Evolutionary conservation across 2,888 invertebrate species (phyloP), one percentile per base, ranked within the genome.

Genomic region (Herminia tarsipennalis): DNA sequence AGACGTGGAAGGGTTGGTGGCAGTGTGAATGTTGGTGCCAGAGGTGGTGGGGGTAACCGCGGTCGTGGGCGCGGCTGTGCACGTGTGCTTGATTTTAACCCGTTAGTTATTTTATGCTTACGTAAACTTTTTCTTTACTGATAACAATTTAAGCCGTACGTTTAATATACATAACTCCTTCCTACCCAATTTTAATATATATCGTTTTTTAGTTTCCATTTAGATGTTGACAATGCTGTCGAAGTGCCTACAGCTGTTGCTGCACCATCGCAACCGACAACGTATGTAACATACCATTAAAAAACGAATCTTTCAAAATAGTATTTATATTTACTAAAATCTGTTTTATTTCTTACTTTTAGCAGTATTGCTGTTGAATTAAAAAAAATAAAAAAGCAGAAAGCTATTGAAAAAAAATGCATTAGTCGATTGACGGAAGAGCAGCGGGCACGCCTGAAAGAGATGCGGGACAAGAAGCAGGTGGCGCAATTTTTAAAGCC

Each of bases 391-490:
- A 20, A 32, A 32, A 32, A 20, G 17, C 5, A 12, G 6, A 18
- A 3, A 14, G 32, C 5, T 4, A 3, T 32, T 2, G 32, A 32
- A 5, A 32, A 32, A 5, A 18, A 20, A 12, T 8, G 20, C 20
- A 32, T 32, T 18, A 12, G n/a, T 1, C 30, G 30, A 5, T 10
- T 30, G 5, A 17, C 30, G 2, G 10, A 2, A 10, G 30, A 30
- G 18, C 17, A 18, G 30, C n/a, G 30, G 10, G 10, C 17, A 4
- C 10, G 20, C 1, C 20, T 32, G 3, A 5, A 12, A 12, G 20
- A 32, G 8, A 3, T 20, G 32, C 32, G 20, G 3, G 10, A 14
- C 5, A 16, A 44, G 30, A 32, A 34, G 38, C 33, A 54, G 45
- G 38, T 54, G 46, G 9, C 18, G 20, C 20, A 18, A 18, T 32